These are phyloP conservation scores for Arctopsyche grandis DNA, from an alignment of 1,140 invertebrate species.

Conservation along the genomic window DNA sequence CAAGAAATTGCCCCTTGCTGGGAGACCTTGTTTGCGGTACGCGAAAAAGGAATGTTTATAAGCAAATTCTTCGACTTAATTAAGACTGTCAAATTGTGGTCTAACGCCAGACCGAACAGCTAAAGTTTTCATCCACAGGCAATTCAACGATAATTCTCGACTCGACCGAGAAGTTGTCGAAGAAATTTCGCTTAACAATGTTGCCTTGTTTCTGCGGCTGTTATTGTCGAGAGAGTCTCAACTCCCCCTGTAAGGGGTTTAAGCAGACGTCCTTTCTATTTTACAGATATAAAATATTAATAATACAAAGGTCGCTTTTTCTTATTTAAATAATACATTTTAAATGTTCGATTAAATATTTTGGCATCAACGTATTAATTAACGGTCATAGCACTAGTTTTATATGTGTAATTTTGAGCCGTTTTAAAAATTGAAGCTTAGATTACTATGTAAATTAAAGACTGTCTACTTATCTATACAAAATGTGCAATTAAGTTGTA, in stretches of 20 bases:
- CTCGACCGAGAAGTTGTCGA: slow-evolving; percentile 27
- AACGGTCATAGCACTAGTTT: too few relatives aligned
- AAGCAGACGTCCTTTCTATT: neutral
- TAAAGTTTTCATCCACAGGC: slow-evolving; percentile 48
- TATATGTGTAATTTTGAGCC: too few relatives aligned
- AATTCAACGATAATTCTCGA: slow-evolving; percentile 37
- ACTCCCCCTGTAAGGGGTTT: neutral
- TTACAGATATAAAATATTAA: neutral
- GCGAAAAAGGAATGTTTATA: slow-evolving; percentile 28
- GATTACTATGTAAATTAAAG: too few relatives aligned
- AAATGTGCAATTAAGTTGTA: too few relatives aligned
- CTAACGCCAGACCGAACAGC: slow-evolving; percentile 40
- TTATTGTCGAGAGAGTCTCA: slow-evolving; percentile 37
- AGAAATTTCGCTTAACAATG: slow-evolving; percentile 49
- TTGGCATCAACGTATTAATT: too few relatives aligned
- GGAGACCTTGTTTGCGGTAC: slow-evolving; percentile 7
- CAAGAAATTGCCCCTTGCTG: neutral
- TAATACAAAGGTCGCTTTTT: neutral
- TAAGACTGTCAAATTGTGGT: slow-evolving; percentile 52
- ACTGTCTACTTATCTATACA: too few relatives aligned
- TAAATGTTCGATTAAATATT: too few relatives aligned
- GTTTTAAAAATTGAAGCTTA: too few relatives aligned
- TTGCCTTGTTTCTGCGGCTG: slow-evolving; percentile 40
- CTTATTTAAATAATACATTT: too few relatives aligned
- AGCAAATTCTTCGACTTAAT: slow-evolving; percentile 46